Evolutionary conservation across 2,888 invertebrate species (phyloP).

Genomic region (Nomada fucata): DNA sequence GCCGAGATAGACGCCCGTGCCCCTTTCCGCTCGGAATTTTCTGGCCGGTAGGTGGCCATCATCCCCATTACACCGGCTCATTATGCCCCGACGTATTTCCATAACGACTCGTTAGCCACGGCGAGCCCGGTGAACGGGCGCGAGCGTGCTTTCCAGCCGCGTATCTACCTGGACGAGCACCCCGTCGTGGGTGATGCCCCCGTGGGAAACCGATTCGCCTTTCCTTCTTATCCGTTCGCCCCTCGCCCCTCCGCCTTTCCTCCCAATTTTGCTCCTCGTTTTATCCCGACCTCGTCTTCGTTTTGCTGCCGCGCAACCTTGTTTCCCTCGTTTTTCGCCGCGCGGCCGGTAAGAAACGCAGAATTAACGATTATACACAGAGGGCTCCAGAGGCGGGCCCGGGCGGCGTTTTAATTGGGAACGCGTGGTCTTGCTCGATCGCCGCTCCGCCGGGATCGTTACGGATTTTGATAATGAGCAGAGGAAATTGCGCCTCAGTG

Average conservation of each 20-base stretch:
- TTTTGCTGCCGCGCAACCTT: neutral
- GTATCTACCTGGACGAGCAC: constrained; percentile 68
- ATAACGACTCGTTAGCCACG: constrained; percentile 79
- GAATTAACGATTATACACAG: constrained; percentile 28
- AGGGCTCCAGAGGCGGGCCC: neutral
- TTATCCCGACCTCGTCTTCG: neutral
- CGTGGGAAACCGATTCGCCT: constrained; percentile 60
- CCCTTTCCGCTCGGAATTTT: constrained; percentile 62
- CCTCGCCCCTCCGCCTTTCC: no score
- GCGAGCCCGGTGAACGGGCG: constrained; percentile 61
- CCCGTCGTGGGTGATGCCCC: constrained; percentile 74
- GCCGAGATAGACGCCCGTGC: constrained; percentile 44
- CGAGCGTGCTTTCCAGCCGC: constrained; percentile 53
- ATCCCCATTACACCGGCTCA: constrained; percentile 80
- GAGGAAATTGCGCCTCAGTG: no score
- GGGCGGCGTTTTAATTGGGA: constrained; percentile 20
- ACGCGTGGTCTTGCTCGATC: constrained; percentile 8
- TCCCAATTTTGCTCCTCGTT: no score
- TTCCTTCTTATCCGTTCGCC: neutral
- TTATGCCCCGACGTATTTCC: constrained; percentile 82
- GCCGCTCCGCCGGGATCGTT: constrained; percentile 23
- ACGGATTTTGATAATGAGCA: constrained; percentile 46
- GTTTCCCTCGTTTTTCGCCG: constrained; percentile 33
- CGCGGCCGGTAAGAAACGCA: constrained; percentile 10
- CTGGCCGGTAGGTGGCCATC: constrained; percentile 73